These are phyloP conservation scores for Zaprionus inermis DNA, from an alignment of 1,140 invertebrate species.

Conservation along the genomic window DNA sequence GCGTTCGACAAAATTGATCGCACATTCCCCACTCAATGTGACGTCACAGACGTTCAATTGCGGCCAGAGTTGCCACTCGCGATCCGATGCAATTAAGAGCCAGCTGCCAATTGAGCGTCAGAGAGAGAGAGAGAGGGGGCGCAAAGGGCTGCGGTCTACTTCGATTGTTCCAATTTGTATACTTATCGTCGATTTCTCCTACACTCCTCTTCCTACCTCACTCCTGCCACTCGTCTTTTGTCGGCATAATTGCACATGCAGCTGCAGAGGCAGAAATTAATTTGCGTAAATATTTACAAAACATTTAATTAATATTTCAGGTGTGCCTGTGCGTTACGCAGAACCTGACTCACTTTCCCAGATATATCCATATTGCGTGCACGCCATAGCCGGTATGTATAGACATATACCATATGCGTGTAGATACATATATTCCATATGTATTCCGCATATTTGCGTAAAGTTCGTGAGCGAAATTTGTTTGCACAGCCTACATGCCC, in stretches of 20 bases:
- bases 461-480: conserved; percentile 33
- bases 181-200: conserved; percentile 2
- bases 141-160: neutral
- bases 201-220: neutral
- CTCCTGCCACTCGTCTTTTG: neutral
- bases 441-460: neutral
- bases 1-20: conserved; percentile 16
- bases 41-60: conserved; percentile 53
- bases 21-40: conserved; percentile 15
- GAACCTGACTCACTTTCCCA: conserved; percentile 44
- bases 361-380: conserved; percentile 1
- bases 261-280: conserved; percentile 58
- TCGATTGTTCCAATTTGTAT: conserved; percentile 16
- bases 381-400: neutral
- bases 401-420: too few species aligned
- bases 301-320: conserved; percentile 65
- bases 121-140: neutral
- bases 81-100: conserved; percentile 25
- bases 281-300: conserved; percentile 73
- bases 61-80: conserved; percentile 51
- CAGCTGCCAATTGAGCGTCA: conserved; percentile 28
- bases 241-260: conserved; percentile 34
- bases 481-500: neutral
- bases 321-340: conserved; percentile 50
- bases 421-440: neutral